phyloP scores from a whole-genome alignment of 2,113 vertebrate species.

The Leucoraja erinaceus region DNA sequence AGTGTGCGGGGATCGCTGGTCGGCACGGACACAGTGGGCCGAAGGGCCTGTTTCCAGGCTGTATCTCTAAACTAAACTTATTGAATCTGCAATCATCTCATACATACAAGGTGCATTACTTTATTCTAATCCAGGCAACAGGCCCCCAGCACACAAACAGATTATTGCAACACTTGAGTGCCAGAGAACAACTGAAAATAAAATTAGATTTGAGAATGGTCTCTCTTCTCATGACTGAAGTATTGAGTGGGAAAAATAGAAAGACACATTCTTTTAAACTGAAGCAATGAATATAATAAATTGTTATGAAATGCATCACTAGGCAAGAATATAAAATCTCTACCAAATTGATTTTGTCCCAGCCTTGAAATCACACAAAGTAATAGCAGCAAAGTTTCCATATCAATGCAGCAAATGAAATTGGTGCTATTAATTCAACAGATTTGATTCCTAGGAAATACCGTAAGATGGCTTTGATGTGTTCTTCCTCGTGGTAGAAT shows the following conservation, averaged over 20 bases:
- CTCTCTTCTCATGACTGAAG: neutral
- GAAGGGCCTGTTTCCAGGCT: too few relatives aligned
- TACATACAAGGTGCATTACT: neutral
- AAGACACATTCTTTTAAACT: neutral
- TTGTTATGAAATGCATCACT: constrained; percentile 27
- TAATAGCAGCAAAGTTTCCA: constrained; percentile 1
- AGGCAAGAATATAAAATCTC: constrained; percentile 5
- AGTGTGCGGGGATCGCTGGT: too few relatives aligned
- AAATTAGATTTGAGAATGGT: neutral
- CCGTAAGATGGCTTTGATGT: constrained; percentile 45
- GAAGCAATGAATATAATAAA: neutral
- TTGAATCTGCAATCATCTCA: neutral
- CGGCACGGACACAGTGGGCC: too few relatives aligned
- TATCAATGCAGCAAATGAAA: constrained; percentile 49
- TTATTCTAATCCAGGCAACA: neutral
- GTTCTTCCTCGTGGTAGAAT: constrained; percentile 51
- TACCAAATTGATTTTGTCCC: constrained; percentile 39
- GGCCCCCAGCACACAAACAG: neutral
- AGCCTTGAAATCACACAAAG: constrained; percentile 2
- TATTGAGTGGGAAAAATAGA: neutral
- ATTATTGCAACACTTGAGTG: neutral
- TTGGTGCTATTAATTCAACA: constrained; percentile 44
- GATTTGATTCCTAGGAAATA: constrained; percentile 54
- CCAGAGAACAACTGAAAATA: neutral
- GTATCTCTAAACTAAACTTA: neutral